Percentiles rank a stretch among this genome's conserved stretches.
Conservation (phyloP, 2,113 vertebrate genomes). For the Hippocampus barbouri region DNA sequence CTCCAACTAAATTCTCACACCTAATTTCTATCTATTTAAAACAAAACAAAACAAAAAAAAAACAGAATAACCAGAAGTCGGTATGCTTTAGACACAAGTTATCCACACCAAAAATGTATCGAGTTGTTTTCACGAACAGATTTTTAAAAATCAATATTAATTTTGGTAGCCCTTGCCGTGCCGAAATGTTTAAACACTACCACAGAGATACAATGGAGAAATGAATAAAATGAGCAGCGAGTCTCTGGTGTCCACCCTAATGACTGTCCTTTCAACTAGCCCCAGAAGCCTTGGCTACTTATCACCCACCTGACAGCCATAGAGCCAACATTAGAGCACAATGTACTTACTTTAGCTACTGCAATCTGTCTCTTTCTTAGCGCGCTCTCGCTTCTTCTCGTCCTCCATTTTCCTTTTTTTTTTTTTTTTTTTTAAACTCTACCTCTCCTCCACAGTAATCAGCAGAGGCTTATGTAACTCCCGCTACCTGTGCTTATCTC, state of each 20-base stretch:
- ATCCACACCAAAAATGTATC: not conserved
- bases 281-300: constrained; percentile 60
- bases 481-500: constrained; percentile 78
- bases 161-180: constrained; percentile 19
- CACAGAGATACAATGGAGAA: constrained; percentile 30
- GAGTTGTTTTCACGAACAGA: not conserved
- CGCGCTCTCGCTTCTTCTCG: constrained; percentile 40
- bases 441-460: constrained; percentile 69
- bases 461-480: constrained; percentile 73
- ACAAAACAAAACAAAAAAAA: too few relatives aligned
- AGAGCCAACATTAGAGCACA: constrained; percentile 68
- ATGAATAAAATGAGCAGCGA: constrained; percentile 39
- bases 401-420: constrained; percentile 33
- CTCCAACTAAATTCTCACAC: not conserved
- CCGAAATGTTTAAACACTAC: constrained; percentile 36
- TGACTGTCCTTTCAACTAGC: constrained; percentile 59
- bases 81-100: not conserved
- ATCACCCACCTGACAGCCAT: constrained; percentile 67
- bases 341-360: constrained; percentile 65
- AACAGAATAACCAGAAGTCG: not conserved
- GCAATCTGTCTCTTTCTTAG: constrained; percentile 58
- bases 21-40: not conserved
- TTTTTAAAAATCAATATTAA: not conserved
- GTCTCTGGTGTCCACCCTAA: constrained; percentile 47
- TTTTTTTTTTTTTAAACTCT: constrained; percentile 12